These are phyloP conservation scores for Callorhinus ursinus DNA, from an alignment of 2,113 vertebrate genomes.

Conservation along the genomic window DNA sequence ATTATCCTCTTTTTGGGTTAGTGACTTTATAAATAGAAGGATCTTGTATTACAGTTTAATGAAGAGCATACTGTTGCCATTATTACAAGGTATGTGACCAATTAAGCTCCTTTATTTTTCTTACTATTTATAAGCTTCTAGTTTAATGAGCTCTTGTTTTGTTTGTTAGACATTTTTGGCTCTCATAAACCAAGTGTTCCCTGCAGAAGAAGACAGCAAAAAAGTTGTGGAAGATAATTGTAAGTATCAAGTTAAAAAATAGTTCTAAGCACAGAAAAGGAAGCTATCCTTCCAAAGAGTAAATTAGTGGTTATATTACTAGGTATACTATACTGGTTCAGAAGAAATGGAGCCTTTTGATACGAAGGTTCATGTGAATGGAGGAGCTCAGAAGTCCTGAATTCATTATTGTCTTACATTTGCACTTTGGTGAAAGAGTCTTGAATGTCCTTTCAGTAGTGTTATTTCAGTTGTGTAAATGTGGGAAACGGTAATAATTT, in stretches of 20 bases:
- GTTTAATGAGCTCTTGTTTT: slow-evolving; percentile 67
- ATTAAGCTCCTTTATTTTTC: slow-evolving; percentile 32
- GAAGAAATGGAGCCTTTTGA: background rate
- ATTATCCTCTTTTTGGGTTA: background rate
- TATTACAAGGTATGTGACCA: background rate
- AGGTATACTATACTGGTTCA: background rate
- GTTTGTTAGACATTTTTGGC: slow-evolving; percentile 92
- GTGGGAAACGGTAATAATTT: background rate
- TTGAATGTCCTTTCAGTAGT: background rate
- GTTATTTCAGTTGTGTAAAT: background rate
- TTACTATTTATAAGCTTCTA: background rate
- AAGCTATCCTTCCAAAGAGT: background rate
- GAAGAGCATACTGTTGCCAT: background rate
- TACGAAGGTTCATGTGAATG: background rate
- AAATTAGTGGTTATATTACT: background rate
- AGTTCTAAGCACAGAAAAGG: background rate
- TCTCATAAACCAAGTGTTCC: slow-evolving; percentile 95
- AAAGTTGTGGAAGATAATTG: slow-evolving; percentile 99
- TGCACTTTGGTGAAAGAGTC: background rate
- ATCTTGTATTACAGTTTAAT: slow-evolving; percentile 37
- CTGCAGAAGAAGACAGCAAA: slow-evolving; percentile 96
- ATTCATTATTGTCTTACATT: background rate
- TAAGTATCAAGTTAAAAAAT: slow-evolving; percentile 85
- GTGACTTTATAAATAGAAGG: background rate
- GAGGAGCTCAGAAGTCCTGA: background rate